Conservation (phyloP, 2,888 invertebrate genomes). For the Cantharis rustica region DNA sequence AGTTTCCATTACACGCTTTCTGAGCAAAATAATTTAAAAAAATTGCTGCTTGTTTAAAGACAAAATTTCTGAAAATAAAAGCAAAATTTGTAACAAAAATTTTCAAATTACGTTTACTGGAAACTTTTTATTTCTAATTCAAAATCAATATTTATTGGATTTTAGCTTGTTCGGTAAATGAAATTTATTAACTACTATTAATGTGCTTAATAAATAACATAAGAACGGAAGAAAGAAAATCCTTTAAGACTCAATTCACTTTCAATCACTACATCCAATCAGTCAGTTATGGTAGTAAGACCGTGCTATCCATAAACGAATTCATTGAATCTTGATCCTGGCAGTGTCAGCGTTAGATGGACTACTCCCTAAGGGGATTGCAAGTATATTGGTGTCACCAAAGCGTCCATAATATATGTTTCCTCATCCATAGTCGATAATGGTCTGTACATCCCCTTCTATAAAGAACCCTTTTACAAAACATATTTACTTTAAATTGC, state of each 20-base stretch:
- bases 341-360: slow-evolving; percentile 31
- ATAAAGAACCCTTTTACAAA: slow-evolving; percentile 20
- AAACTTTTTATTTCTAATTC: background rate
- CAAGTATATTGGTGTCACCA: slow-evolving; percentile 32
- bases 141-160: background rate
- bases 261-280: slow-evolving; percentile 28
- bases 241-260: slow-evolving; percentile 13
- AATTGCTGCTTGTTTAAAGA: background rate
- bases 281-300: slow-evolving; percentile 26
- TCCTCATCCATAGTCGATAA: slow-evolving; percentile 26
- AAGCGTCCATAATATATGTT: slow-evolving; percentile 32
- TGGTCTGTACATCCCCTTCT: slow-evolving; percentile 19
- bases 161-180: background rate
- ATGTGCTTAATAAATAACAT: background rate
- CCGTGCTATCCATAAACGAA: slow-evolving; percentile 24
- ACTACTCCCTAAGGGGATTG: slow-evolving; percentile 26
- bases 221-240: slow-evolving; percentile 12
- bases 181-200: background rate
- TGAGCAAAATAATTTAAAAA: background rate
- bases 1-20: background rate
- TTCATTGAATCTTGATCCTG: slow-evolving; percentile 34
- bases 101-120: background rate
- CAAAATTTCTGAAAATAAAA: background rate
- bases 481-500: background rate
- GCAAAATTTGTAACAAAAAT: background rate